These are phyloP conservation scores for Onychostoma macrolepis DNA, from an alignment of 2,113 vertebrate genomes.

Conservation along the genomic window DNA sequence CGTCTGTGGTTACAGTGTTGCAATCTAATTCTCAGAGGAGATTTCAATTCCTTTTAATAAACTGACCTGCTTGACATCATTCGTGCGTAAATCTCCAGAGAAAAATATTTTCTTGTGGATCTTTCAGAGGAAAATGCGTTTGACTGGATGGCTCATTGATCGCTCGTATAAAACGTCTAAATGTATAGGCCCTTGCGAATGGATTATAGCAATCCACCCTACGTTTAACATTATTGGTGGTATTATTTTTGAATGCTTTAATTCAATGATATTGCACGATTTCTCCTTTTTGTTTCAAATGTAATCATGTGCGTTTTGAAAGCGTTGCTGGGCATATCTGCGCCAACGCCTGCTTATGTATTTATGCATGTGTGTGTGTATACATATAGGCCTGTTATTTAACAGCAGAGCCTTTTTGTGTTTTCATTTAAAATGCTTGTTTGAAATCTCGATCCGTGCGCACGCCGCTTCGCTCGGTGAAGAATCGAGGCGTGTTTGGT, in stretches of 20 bases:
- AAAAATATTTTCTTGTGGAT: neutral
- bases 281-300: neutral
- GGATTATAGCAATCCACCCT: neutral
- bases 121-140: neutral
- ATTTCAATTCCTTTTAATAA: neutral
- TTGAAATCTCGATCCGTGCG: neutral
- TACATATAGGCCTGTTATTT: neutral
- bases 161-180: neutral
- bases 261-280: neutral
- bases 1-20: neutral
- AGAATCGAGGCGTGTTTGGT: conserved; percentile 5
- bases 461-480: neutral
- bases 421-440: neutral
- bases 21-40: neutral
- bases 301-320: neutral
- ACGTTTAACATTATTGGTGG: neutral
- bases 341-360: neutral
- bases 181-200: conserved; percentile 17
- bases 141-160: neutral
- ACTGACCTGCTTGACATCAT: neutral
- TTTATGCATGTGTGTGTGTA: neutral
- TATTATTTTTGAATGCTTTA: neutral
- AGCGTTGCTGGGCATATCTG: neutral
- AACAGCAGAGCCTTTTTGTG: neutral
- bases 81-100: neutral